Evolutionary conservation across 2,888 invertebrate species (phyloP), one percentile per base, ranked within the genome.

Genomic region (Drosophila peninsularis): DNA sequence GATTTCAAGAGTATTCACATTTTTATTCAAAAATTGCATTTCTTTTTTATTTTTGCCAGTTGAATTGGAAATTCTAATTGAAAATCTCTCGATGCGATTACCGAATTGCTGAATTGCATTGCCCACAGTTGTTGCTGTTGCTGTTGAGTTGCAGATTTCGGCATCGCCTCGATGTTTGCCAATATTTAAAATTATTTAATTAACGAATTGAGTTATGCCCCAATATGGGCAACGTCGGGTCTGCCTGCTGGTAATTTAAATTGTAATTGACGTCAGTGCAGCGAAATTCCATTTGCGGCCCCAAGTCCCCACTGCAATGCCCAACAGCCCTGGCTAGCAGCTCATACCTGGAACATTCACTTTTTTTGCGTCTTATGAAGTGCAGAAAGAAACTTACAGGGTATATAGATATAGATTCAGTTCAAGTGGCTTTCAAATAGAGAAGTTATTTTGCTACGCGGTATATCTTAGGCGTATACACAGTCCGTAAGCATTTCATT

Each of bases 111-210:
- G 68, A 67, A 72, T 72, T 62, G 73, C 62, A 27, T 75, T 83
- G 44, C 70, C 5, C 14, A 10, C n/a, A 13, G 27, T 6, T 30
- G 19, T 14, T 24, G 47, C 17, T 71, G 42, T n/a, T 58, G 62
- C 42, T 37, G 39, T 34, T 42, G 67, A 53, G 53, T 24, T 63
- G 32, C 65, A 39, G 45, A 21, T 54, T 52, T 37, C 36, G 50
- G 34, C 53, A 52, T 36, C 44, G 61, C 49, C 64, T 49, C 37
- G 60, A 45, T 82, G 73, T 75, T 73, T 77, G 80, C 69, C 80
- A 84, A 87, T 89, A 89, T 89, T 85, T 79, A 79, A 85, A 87
- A 89, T 87, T 84, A 87, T 85, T 87, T 89, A 89, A 89, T 87
- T 77, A 89, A 81, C 79, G 82, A 79, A 89, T 87, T 82, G 85